phyloP scores from a whole-genome alignment of 1,140 invertebrate genomes.

The Pissodes strobi region DNA sequence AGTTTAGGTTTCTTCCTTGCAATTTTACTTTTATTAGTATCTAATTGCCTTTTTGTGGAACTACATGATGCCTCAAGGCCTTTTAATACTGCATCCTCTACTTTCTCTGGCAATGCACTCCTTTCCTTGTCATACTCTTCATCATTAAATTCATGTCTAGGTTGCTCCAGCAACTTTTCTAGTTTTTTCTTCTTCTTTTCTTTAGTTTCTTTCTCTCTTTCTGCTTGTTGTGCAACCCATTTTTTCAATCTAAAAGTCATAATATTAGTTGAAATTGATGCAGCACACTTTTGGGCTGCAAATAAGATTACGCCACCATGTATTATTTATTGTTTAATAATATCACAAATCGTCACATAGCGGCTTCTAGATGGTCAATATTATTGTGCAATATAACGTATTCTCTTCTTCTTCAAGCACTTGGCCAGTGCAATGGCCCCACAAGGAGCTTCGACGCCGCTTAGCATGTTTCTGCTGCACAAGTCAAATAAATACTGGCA shows the following conservation, averaged over 20 bases:
- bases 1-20: slow-evolving; percentile 60
- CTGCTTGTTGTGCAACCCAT: slow-evolving; percentile 84
- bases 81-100: slow-evolving; percentile 80
- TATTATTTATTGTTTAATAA: too few species aligned
- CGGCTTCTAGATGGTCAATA: too few species aligned
- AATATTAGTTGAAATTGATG: neutral
- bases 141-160: slow-evolving; percentile 84
- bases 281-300: too few species aligned
- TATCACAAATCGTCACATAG: too few species aligned
- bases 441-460: too few species aligned
- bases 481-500: too few species aligned
- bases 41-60: slow-evolving; percentile 57
- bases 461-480: too few species aligned
- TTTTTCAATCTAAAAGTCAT: slow-evolving; percentile 66
- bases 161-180: slow-evolving; percentile 72
- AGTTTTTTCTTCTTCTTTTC: slow-evolving; percentile 79
- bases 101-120: slow-evolving; percentile 74
- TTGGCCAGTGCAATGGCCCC: too few species aligned
- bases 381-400: too few species aligned
- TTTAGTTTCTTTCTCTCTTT: slow-evolving; percentile 75
- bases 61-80: slow-evolving; percentile 63
- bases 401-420: too few species aligned
- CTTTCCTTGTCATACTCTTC: slow-evolving; percentile 77
- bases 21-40: slow-evolving; percentile 48
- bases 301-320: too few species aligned